Evolutionary conservation across 2,888 invertebrate species (phyloP).

Genomic region (Hydraecia micacea): DNA sequence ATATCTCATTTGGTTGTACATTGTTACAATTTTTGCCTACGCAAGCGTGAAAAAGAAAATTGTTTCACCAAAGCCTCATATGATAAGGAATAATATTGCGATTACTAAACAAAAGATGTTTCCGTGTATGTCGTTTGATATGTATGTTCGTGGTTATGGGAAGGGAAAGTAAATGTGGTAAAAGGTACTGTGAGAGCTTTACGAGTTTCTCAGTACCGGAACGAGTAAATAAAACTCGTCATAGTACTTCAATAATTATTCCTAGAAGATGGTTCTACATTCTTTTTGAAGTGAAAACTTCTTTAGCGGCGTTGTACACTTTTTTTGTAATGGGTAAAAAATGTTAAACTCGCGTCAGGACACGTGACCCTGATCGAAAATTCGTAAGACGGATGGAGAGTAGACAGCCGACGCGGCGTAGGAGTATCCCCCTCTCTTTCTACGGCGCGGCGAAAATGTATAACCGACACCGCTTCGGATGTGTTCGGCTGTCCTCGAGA

Average conservation of each 20-base stretch:
- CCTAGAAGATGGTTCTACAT: not conserved
- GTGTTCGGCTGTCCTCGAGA: no score
- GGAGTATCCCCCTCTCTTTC: no score
- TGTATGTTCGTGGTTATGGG: not conserved
- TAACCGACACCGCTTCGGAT: no score
- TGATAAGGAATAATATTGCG: slow-evolving; percentile 45
- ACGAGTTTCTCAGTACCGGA: not conserved
- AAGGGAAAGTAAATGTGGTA: not conserved
- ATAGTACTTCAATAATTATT: no score
- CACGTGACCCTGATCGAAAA: no score
- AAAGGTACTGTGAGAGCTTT: not conserved
- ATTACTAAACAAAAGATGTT: slow-evolving; percentile 32
- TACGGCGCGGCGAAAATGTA: no score
- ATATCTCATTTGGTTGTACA: slow-evolving; percentile 41
- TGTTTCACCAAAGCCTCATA: slow-evolving; percentile 2
- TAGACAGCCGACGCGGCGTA: no score
- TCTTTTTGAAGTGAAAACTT: no score
- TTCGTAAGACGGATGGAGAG: no score
- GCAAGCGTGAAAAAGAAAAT: slow-evolving; percentile 37
- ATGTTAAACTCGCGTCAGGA: no score
- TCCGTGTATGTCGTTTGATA: slow-evolving; percentile 9
- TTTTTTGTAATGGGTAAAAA: no score
- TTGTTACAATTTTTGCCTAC: slow-evolving; percentile 30
- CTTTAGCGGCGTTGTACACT: no score
- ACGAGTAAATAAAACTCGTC: not conserved